These are phyloP conservation scores for Cyprinodon tularosa DNA, from an alignment of 2,113 vertebrate species.

Conservation along the genomic window DNA sequence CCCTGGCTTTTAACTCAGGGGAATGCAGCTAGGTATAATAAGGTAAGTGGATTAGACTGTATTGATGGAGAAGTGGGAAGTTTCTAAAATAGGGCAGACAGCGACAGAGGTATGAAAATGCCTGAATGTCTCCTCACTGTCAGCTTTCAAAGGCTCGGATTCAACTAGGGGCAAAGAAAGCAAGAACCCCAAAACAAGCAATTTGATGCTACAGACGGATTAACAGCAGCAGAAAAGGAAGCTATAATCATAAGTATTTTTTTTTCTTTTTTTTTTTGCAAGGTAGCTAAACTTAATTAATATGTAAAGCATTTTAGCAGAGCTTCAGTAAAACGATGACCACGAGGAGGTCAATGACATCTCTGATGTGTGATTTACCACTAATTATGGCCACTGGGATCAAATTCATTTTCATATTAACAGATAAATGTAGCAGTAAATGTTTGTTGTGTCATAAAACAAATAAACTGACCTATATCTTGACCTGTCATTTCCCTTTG, in stretches of 20 bases:
- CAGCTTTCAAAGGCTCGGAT: constrained; percentile 3
- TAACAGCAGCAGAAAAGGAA: constrained; percentile 10
- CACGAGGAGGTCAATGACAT: constrained; percentile 8
- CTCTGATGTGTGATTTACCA: constrained; percentile 1
- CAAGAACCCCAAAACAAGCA: constrained; percentile 3
- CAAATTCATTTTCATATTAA: constrained; percentile 8
- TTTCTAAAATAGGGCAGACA: constrained; percentile 25
- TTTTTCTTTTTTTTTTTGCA: constrained; percentile 29
- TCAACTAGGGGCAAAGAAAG: constrained; percentile 3
- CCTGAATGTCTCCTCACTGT: constrained; percentile 1
- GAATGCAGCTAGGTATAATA: constrained; percentile 11
- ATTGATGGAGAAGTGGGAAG: constrained; percentile 3
- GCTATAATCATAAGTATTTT: constrained; percentile 16
- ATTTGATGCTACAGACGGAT: constrained; percentile 9
- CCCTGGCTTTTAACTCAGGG: constrained; percentile 9
- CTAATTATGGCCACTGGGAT: constrained; percentile 1
- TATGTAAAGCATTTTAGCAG: background rate
- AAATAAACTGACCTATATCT: constrained; percentile 33
- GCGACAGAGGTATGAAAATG: constrained; percentile 5
- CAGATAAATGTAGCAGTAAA: constrained; percentile 9
- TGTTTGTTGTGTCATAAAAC: background rate
- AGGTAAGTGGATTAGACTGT: constrained; percentile 15
- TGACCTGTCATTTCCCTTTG: constrained; percentile 9
- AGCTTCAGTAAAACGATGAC: constrained; percentile 14
- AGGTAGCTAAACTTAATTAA: constrained; percentile 40